A percentile compares a stretch with the other conserved stretches of the same genome.
Evolutionary conservation across 2,113 vertebrate genomes (phyloP).

Genomic region (Xerus inauris): DNA sequence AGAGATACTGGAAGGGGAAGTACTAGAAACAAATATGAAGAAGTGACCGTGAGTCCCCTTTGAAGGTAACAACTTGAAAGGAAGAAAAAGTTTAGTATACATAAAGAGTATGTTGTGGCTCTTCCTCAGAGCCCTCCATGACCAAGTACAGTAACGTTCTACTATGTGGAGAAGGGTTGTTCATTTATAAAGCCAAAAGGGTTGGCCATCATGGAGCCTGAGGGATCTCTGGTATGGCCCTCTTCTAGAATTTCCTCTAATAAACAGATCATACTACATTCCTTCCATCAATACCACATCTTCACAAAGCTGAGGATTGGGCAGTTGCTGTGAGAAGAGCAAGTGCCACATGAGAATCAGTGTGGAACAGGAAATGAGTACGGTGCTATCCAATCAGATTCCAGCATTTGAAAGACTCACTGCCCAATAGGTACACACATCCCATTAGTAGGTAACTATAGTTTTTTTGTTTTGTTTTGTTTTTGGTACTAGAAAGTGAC

Average conservation of each 20-base stretch:
- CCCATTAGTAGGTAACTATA: background rate
- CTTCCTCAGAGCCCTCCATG: background rate
- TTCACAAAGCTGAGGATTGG: background rate
- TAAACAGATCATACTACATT: background rate
- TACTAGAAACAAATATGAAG: background rate
- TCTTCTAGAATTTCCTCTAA: background rate
- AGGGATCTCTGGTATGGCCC: background rate
- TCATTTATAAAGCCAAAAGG: background rate
- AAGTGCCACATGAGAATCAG: background rate
- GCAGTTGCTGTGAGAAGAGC: background rate
- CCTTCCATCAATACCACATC: background rate
- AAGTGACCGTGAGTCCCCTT: background rate
- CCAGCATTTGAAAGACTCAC: background rate
- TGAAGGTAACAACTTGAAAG: background rate
- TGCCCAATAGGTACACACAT: background rate
- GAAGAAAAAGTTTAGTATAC: background rate
- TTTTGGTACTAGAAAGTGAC: too few species aligned
- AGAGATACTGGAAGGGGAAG: background rate
- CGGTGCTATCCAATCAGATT: background rate
- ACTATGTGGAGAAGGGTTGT: background rate
- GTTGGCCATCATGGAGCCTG: background rate
- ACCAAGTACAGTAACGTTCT: background rate
- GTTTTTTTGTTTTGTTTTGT: background rate
- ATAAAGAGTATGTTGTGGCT: background rate
- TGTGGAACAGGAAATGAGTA: background rate